Percentiles rank a stretch among this genome's conserved stretches.
Evolutionary conservation across 2,888 invertebrate species (phyloP).

Genomic region (Bimastos eiseni): DNA sequence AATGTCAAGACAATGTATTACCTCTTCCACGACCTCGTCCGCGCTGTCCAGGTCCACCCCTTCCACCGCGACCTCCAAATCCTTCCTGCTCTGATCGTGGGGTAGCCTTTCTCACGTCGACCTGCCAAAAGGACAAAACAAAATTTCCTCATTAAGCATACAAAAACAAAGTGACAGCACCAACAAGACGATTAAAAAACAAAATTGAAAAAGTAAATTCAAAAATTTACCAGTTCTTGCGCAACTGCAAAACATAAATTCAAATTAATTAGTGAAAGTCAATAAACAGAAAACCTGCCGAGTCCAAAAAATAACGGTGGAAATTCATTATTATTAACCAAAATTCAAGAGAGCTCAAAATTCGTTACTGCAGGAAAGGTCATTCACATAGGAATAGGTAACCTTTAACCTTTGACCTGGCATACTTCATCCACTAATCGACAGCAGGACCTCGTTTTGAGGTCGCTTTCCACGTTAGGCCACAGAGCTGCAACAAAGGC

Average conservation of each 20-base stretch:
- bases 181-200: background rate
- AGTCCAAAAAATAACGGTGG: background rate
- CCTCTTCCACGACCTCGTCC: constrained; percentile 60
- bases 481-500: constrained; percentile 24
- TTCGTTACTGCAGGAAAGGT: constrained; percentile 23
- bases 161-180: background rate
- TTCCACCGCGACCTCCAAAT: constrained; percentile 65
- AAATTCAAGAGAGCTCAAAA: constrained; percentile 17
- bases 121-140: constrained; percentile 44
- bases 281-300: constrained; percentile 21
- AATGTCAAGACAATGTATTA: background rate
- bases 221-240: constrained; percentile 19
- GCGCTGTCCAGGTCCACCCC: constrained; percentile 64
- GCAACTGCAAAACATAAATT: constrained; percentile 21
- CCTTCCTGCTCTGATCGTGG: constrained; percentile 67
- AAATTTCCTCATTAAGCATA: background rate
- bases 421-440: constrained; percentile 24
- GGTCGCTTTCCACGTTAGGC: constrained; percentile 24
- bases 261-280: constrained; percentile 8
- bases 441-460: constrained; percentile 21
- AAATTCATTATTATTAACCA: constrained; percentile 3
- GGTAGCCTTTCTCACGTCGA: constrained; percentile 89
- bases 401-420: constrained; percentile 25
- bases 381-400: constrained; percentile 26
- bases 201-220: background rate